These are phyloP conservation scores for Burhinus bistriatus DNA, from an alignment of 2,113 vertebrate genomes.

Conservation along the genomic window DNA sequence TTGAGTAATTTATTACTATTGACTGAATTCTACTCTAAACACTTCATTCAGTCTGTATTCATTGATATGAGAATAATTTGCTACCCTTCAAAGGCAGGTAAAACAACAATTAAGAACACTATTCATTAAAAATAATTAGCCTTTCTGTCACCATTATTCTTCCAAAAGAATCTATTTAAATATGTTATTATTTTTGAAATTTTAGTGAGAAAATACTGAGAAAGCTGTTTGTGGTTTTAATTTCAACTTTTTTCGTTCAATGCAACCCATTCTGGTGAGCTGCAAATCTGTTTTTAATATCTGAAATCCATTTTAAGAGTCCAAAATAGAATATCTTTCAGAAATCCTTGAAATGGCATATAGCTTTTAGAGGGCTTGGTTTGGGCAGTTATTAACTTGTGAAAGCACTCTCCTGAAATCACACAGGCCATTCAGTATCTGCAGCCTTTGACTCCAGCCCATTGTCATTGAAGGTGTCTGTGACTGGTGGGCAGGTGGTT, in stretches of 20 bases:
- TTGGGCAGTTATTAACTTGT: not conserved
- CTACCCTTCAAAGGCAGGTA: not conserved
- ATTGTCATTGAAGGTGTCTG: not conserved
- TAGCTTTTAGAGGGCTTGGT: not conserved
- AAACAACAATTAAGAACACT: conserved; percentile 1
- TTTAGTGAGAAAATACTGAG: not conserved
- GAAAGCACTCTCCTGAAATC: conserved; percentile 4
- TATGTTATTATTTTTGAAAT: not conserved
- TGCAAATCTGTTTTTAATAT: not conserved
- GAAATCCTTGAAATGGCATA: not conserved
- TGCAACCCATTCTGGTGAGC: not conserved
- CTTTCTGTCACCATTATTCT: not conserved
- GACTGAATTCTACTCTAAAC: not conserved
- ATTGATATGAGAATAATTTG: not conserved
- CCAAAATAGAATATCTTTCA: not conserved
- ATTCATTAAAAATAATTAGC: not conserved
- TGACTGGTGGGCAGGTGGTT: not conserved
- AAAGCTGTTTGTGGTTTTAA: not conserved
- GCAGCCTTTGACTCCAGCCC: not conserved
- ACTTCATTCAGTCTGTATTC: conserved; percentile 21
- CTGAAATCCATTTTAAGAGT: not conserved
- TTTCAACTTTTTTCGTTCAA: not conserved
- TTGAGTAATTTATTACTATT: not conserved
- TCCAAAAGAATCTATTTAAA: not conserved
- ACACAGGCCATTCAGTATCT: not conserved